phyloP scores from a whole-genome alignment of 2,888 invertebrate species.

The Spisula subtruncata region DNA sequence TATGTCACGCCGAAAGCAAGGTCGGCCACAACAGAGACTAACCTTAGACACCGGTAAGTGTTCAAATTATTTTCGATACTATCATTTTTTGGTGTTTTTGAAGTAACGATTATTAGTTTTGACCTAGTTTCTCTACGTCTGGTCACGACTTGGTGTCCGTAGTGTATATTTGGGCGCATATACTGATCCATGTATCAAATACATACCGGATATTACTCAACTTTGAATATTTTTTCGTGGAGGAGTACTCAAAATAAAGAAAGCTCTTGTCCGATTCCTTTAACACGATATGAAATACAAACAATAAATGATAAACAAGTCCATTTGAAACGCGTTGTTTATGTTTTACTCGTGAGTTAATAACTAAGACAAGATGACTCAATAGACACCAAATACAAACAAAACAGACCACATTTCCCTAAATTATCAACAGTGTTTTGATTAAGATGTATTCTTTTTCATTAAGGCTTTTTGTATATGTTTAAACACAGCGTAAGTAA shows the following conservation, averaged over 20 bases:
- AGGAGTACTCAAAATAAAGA: not conserved
- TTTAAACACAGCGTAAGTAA: not conserved
- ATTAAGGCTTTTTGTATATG: not conserved
- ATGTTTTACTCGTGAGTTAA: not conserved
- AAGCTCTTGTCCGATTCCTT: not conserved
- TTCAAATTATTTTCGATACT: not conserved
- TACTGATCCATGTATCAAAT: not conserved
- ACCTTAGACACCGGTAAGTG: constrained; percentile 87
- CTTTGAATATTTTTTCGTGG: not conserved
- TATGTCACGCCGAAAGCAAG: constrained; percentile 87
- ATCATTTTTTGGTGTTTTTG: not conserved
- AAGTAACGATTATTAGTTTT: constrained; percentile 14
- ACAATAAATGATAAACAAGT: not conserved
- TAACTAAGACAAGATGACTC: not conserved
- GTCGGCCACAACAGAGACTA: constrained; percentile 88
- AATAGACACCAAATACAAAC: not conserved
- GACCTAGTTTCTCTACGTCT: constrained; percentile 51
- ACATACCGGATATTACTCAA: constrained; percentile 18
- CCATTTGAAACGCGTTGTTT: constrained; percentile 12
- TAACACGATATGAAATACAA: not conserved
- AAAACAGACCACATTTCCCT: not conserved
- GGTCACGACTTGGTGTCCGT: constrained; percentile 48
- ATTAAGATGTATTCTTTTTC: not conserved
- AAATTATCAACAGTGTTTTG: not conserved
- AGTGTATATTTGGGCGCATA: constrained; percentile 38